Evolutionary conservation across 2,888 invertebrate species (phyloP), one percentile per base, ranked within the genome.

Genomic region (Cremastinae sp.): DNA sequence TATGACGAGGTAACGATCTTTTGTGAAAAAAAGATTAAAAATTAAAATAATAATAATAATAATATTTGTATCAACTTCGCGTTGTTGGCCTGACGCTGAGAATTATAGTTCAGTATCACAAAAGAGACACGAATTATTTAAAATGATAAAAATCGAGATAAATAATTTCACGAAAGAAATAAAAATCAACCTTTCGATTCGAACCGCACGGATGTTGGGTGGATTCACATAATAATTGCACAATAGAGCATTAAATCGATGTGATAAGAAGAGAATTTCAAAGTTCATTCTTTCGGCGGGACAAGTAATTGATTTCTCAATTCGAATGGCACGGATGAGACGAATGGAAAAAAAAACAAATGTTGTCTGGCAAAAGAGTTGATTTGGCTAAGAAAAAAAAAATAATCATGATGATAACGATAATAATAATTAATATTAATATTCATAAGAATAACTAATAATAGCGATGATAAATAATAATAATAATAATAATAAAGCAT

Each of bases 21-120:
- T 79, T 79, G 80, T 36, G 73, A 78, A 78, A 66, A 83, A 82
- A 74, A 80, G 54, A 54, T 70, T 62, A 82, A 82, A 75, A 65
- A 61, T 41, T 58, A 3, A 56, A 9, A 28, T 5, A 80, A 81
- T n/a, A n/a, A n/a, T n/a, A n/a, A n/a, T n/a, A n/a, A n/a, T n/a
- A n/a, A 79, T 79, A 79, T 82, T 82, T 82, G 82, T 79, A 85
- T 56, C 72, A n/a, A 54, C 71, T 54, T 59, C 69, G 59, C 65
- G 36, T 53, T 62, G 49, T 68, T 62, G 28, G 49, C 47, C 38
- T 38, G 34, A 38, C 56, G 20, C 36, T 20, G 74, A 22, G 36
- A 74, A 41, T 53, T 14, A 51, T 12, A 18, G 36, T 45, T 38
- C 20, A 47, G 22, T 41, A 49, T 36, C 34, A 64, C 8, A 14